Percentiles rank a stretch among this genome's conserved stretches.
phyloP scores from a whole-genome alignment of 2,113 vertebrate species.

The Brachyhypopomus occidentalis region DNA sequence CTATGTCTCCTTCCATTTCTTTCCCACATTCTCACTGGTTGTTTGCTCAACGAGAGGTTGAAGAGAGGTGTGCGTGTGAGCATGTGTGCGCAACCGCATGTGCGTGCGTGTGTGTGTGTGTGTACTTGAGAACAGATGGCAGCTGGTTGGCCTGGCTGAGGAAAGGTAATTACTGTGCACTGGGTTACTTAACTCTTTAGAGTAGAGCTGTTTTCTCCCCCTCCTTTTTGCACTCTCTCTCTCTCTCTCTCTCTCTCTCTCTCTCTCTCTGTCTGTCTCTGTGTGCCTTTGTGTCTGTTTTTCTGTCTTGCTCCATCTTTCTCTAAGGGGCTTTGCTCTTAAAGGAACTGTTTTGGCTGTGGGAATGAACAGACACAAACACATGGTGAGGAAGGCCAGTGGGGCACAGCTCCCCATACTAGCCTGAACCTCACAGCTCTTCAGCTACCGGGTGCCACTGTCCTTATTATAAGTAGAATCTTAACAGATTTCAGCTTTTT shows the following conservation, averaged over 20 bases:
- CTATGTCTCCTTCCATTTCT: slow-evolving; percentile 10
- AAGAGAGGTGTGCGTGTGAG: slow-evolving; percentile 54
- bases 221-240: background rate
- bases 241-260: background rate
- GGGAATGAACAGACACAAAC: background rate
- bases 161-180: slow-evolving; percentile 75
- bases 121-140: slow-evolving; percentile 69
- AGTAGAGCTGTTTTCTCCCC: slow-evolving; percentile 60
- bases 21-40: slow-evolving; percentile 48
- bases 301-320: slow-evolving; percentile 1
- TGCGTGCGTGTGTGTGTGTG: slow-evolving; percentile 48
- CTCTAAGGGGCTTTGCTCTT: slow-evolving; percentile 1
- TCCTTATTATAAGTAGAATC: background rate
- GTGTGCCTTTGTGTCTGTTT: background rate
- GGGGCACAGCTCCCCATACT: slow-evolving; percentile 10
- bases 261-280: slow-evolving; percentile 1
- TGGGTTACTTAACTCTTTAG: slow-evolving; percentile 74
- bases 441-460: slow-evolving; percentile 25
- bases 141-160: slow-evolving; percentile 71
- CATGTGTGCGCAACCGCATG: slow-evolving; percentile 41
- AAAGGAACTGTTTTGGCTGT: background rate
- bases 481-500: slow-evolving; percentile 11
- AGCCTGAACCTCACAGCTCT: slow-evolving; percentile 8
- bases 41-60: slow-evolving; percentile 62
- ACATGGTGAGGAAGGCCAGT: background rate